These are phyloP conservation scores for Plecturocebus donacophilus DNA, from an alignment of 2,113 vertebrate species.

Conservation along the genomic window DNA sequence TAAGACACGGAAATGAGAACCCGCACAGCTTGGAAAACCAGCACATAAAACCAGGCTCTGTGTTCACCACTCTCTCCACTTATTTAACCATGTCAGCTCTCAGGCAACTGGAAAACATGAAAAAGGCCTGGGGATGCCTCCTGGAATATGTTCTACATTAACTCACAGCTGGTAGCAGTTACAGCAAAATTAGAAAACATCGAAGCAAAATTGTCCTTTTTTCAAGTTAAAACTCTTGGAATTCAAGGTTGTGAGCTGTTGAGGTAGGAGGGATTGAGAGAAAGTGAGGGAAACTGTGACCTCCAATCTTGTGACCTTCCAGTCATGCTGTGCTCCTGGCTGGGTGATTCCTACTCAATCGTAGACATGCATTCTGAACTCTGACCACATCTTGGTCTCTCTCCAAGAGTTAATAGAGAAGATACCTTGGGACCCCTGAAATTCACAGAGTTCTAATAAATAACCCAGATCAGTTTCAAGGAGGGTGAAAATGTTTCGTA, in stretches of 20 bases:
- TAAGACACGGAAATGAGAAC: neutral
- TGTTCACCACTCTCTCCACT: constrained; percentile 21
- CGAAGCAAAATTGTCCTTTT: neutral
- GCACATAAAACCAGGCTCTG: neutral
- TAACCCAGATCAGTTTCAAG: neutral
- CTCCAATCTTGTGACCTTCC: neutral
- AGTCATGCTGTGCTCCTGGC: fast-evolving
- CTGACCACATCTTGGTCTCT: neutral
- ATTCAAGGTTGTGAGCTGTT: neutral
- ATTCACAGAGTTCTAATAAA: neutral
- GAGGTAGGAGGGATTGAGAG: too few relatives aligned
- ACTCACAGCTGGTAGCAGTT: constrained; percentile 19
- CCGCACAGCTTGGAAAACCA: neutral
- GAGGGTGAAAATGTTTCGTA: neutral
- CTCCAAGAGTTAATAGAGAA: fast-evolving
- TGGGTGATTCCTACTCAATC: neutral
- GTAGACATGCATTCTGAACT: fast-evolving
- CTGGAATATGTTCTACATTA: constrained; percentile 33
- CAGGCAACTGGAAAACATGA: neutral
- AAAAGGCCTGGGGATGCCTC: neutral
- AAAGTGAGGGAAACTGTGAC: neutral
- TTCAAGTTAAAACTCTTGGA: neutral
- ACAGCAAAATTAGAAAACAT: constrained; percentile 30
- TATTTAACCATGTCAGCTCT: neutral
- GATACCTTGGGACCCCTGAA: constrained; percentile 9